These are phyloP conservation scores for Dasysyrphus albostriatus DNA, from an alignment of 2,888 invertebrate genomes.

Conservation along the genomic window DNA sequence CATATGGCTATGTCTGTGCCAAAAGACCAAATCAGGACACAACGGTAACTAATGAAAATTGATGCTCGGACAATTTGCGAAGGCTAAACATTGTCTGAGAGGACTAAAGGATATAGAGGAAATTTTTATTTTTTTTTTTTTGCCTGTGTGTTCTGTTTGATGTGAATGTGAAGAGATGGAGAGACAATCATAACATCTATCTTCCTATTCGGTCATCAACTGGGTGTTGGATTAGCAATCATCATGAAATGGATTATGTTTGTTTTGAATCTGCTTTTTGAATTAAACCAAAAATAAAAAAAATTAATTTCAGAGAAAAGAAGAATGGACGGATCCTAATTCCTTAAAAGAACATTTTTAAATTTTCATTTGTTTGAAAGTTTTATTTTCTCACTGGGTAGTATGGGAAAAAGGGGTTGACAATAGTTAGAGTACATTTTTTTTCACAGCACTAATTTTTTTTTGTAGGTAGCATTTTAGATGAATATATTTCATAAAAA, in stretches of 20 bases:
- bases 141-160: neutral
- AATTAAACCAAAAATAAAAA: neutral
- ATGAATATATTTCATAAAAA: no score
- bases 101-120: conserved; percentile 20
- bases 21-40: conserved; percentile 63
- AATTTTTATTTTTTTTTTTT: neutral
- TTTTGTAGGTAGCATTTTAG: no score
- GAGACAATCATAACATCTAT: conserved; percentile 2
- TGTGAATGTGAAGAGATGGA: conserved; percentile 20
- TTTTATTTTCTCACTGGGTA: neutral
- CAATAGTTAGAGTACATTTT: no score
- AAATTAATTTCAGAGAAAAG: neutral
- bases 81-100: conserved; percentile 43
- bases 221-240: conserved; percentile 50
- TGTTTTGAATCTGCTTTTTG: conserved; percentile 11
- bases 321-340: neutral
- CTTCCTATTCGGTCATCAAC: neutral
- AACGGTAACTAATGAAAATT: conserved; percentile 67
- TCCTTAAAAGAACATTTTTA: neutral
- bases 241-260: conserved; percentile 50
- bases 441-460: no score
- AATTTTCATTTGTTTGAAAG: neutral
- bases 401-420: no score
- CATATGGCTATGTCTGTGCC: conserved; percentile 37
- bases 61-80: conserved; percentile 52